Evolutionary conservation across 2,888 invertebrate species (phyloP).

Genomic region (Cataglyphis altisquamis): DNA sequence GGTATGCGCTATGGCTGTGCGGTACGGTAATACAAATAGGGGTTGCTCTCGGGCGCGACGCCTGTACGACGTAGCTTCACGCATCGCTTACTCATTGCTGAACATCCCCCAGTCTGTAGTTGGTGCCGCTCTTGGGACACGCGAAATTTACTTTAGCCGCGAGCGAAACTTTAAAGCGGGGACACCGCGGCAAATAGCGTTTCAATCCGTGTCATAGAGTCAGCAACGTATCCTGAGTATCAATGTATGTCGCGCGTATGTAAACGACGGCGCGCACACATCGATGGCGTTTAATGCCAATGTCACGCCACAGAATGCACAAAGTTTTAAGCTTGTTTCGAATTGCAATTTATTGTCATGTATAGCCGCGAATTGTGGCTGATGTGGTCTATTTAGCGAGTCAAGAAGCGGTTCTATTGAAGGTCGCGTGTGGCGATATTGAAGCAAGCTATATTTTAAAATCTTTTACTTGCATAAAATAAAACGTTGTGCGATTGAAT

Average conservation of each 20-base stretch:
- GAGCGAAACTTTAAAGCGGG: slow-evolving; percentile 72
- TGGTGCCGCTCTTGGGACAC: slow-evolving; percentile 73
- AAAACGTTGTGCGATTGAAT: neutral
- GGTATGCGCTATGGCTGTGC: slow-evolving; percentile 68
- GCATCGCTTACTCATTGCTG: slow-evolving; percentile 80
- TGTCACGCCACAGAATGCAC: slow-evolving; percentile 57
- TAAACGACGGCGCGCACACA: slow-evolving; percentile 44
- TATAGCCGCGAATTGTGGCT: slow-evolving; percentile 27
- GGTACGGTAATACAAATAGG: slow-evolving; percentile 75
- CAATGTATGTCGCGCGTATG: slow-evolving; percentile 1
- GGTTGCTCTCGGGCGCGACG: slow-evolving; percentile 71
- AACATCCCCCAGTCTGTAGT: slow-evolving; percentile 71
- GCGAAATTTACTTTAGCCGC: slow-evolving; percentile 76
- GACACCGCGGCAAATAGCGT: slow-evolving; percentile 66
- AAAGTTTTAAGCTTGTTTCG: slow-evolving; percentile 38
- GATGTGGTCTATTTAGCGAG: slow-evolving; percentile 14
- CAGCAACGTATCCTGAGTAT: slow-evolving; percentile 30
- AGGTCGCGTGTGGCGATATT: neutral
- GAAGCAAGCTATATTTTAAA: neutral
- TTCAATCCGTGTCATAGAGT: slow-evolving; percentile 65
- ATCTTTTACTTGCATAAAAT: neutral
- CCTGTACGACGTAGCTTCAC: slow-evolving; percentile 74
- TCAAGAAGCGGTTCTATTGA: neutral
- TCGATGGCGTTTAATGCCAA: slow-evolving; percentile 61
- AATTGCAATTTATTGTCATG: slow-evolving; percentile 40